These are phyloP conservation scores for Microcaecilia unicolor DNA, from an alignment of 2,797 vertebrate species.

Conservation along the genomic window DNA sequence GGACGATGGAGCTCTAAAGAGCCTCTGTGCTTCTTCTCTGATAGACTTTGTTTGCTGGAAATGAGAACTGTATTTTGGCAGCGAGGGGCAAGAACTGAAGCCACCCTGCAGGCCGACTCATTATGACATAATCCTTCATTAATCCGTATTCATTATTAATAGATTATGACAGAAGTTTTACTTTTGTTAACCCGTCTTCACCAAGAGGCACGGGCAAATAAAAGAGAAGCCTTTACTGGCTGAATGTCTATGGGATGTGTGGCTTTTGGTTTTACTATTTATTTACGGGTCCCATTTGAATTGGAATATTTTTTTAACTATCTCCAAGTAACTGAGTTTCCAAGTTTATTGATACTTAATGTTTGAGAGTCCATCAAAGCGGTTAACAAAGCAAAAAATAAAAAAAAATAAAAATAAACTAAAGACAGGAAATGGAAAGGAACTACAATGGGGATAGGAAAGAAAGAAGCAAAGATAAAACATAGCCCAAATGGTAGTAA, in stretches of 20 bases:
- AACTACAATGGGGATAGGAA: no score
- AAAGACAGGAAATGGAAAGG: no score
- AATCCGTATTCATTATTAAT: conserved; percentile 75
- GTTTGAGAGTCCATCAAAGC: no score
- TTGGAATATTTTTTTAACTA: no score
- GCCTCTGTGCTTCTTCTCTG: conserved; percentile 75
- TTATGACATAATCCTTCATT: conserved; percentile 80
- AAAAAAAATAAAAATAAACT: no score
- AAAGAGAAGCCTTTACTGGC: conserved; percentile 17
- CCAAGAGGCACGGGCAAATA: conserved; percentile 21
- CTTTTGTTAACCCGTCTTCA: conserved; percentile 51
- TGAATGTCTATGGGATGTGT: conserved; percentile 27
- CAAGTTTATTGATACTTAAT: no score
- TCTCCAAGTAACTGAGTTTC: no score
- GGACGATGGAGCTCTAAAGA: conserved; percentile 68
- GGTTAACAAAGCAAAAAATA: no score
- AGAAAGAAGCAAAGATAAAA: no score
- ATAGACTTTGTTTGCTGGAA: conserved; percentile 83
- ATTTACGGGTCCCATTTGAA: conserved; percentile 12
- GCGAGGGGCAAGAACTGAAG: conserved; percentile 52
- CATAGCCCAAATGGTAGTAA: no score
- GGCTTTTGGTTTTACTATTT: conserved; percentile 15
- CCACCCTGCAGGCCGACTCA: conserved; percentile 62
- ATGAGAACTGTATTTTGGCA: conserved; percentile 83
- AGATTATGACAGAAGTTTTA: conserved; percentile 62